phyloP scores from a whole-genome alignment of 2,113 vertebrate genomes.

The Pelvicachromis taeniatus region DNA sequence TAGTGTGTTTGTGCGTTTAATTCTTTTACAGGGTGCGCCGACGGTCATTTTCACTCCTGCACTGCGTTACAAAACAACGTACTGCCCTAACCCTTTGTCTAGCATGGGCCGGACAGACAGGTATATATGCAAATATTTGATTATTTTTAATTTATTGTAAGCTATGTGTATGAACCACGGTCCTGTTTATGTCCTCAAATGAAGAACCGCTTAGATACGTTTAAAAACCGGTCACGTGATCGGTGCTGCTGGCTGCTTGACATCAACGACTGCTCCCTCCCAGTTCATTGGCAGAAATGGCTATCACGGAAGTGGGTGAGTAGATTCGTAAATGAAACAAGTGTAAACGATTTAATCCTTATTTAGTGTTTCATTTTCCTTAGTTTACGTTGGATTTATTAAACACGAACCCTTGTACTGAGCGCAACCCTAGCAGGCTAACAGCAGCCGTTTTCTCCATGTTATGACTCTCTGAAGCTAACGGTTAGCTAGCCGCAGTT shows the following conservation, averaged over 20 bases:
- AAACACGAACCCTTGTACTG: background rate
- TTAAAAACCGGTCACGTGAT: conserved; percentile 6
- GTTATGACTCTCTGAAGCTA: background rate
- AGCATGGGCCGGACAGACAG: background rate
- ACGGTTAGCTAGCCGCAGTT: background rate
- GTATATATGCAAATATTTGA: background rate
- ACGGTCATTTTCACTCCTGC: background rate
- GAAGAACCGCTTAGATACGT: background rate
- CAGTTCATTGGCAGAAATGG: conserved; percentile 59
- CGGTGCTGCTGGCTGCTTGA: rapidly evolving
- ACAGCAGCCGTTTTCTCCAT: background rate
- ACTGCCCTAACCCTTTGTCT: background rate
- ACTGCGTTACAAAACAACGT: background rate
- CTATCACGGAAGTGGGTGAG: conserved; percentile 72
- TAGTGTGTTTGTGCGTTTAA: background rate
- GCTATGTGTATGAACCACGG: background rate
- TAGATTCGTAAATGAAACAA: background rate
- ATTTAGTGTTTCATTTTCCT: background rate
- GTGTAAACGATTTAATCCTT: background rate
- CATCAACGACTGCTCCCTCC: background rate
- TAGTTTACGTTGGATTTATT: background rate
- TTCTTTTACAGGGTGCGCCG: background rate
- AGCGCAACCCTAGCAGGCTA: background rate
- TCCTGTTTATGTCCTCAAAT: background rate
- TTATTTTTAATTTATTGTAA: background rate